A percentile compares a stretch with the other conserved stretches of the same genome.
phyloP scores from a whole-genome alignment of 2,797 vertebrate species.

The Gouania willdenowi region DNA sequence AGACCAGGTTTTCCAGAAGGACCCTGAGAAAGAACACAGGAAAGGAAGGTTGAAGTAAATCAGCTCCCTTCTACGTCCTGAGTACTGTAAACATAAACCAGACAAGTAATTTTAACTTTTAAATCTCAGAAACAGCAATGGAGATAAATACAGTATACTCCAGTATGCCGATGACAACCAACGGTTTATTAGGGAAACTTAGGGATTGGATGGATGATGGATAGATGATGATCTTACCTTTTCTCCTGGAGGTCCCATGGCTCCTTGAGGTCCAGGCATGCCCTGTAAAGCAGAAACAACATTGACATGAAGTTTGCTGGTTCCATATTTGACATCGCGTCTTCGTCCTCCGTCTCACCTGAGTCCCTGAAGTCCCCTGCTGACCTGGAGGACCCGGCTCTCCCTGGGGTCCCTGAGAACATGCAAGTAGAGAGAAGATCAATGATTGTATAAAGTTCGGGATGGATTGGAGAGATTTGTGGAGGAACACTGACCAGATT shows the following conservation, averaged over 20 bases:
- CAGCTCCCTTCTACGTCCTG: too few species aligned
- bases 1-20: constrained; percentile 88
- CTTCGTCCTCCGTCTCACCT: constrained; percentile 63
- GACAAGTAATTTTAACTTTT: too few species aligned
- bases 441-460: too few species aligned
- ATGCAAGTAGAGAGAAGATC: too few species aligned
- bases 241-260: constrained; percentile 84
- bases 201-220: too few species aligned
- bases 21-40: constrained; percentile 67
- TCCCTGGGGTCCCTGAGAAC: constrained; percentile 85
- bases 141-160: too few species aligned
- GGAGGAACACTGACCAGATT: constrained; percentile 79
- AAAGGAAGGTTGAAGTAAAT: too few species aligned
- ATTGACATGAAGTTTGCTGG: background rate
- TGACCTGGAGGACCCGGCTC: constrained; percentile 90
- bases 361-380: constrained; percentile 85
- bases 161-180: too few species aligned
- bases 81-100: too few species aligned
- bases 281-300: constrained; percentile 66
- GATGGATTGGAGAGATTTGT: too few species aligned
- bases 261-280: constrained; percentile 85
- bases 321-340: background rate
- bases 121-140: too few species aligned
- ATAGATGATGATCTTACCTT: constrained; percentile 72
- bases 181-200: too few species aligned